These are phyloP conservation scores for Sarcophaga carnaria DNA, from an alignment of 2,888 invertebrate genomes.

Conservation along the genomic window DNA sequence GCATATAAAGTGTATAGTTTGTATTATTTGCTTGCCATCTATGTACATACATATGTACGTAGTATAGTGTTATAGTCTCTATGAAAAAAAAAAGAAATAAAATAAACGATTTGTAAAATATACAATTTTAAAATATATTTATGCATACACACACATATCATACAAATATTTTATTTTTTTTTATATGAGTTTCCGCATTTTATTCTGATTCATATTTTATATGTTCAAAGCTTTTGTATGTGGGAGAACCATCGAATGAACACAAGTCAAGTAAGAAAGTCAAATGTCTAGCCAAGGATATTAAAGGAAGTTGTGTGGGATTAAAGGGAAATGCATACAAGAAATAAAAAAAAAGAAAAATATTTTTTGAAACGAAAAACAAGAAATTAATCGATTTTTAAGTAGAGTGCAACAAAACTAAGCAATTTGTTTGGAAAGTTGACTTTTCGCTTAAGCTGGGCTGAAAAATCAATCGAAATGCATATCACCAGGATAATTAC, in stretches of 20 bases:
- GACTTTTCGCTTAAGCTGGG: no score
- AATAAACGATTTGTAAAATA: constrained; percentile 1
- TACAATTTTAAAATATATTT: background rate
- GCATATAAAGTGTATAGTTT: constrained; percentile 49
- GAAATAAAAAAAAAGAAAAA: background rate
- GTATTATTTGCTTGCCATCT: background rate
- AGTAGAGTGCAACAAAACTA: no score
- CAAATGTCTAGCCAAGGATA: constrained; percentile 60
- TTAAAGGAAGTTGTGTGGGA: constrained; percentile 41
- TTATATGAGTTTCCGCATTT: background rate
- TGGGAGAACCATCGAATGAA: background rate
- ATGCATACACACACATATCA: background rate
- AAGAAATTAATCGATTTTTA: no score
- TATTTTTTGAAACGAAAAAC: background rate
- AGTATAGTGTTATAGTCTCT: background rate
- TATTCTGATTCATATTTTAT: background rate
- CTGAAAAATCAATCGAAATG: no score
- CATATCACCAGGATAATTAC: no score
- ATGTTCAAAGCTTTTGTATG: background rate
- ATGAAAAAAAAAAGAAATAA: background rate
- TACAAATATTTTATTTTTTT: background rate
- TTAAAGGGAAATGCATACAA: constrained; percentile 35
- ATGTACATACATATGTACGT: background rate
- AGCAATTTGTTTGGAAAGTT: no score
- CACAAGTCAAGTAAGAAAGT: constrained; percentile 33